These are phyloP conservation scores for Acrocyrtus sp. DNA, from an alignment of 2,888 invertebrate species.

Conservation along the genomic window DNA sequence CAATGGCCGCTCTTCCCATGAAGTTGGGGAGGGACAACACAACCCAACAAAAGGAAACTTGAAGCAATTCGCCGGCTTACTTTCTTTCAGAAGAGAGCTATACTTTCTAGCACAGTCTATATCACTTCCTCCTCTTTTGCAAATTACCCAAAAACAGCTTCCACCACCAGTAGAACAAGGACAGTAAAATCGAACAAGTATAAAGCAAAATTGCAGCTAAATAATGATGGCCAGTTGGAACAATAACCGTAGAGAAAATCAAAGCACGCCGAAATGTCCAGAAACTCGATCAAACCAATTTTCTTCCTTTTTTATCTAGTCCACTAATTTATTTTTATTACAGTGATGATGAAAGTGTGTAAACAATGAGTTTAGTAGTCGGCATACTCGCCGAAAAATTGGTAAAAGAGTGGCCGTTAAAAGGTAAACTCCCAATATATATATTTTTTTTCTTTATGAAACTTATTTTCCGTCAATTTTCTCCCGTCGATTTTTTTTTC, in stretches of 20 bases:
- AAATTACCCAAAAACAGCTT: neutral
- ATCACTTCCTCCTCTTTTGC: neutral
- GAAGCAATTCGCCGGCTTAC: constrained; percentile 19
- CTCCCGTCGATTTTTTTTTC: too few species aligned
- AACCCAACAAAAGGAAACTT: constrained; percentile 14
- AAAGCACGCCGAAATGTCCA: neutral
- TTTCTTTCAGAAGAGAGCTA: neutral
- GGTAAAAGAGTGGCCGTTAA: too few species aligned
- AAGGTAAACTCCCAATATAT: too few species aligned
- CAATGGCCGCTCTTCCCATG: too few species aligned
- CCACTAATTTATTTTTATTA: too few species aligned
- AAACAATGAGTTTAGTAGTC: too few species aligned
- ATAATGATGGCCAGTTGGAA: neutral
- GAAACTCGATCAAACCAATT: constrained; percentile 37
- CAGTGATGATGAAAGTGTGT: too few species aligned
- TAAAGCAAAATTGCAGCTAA: neutral
- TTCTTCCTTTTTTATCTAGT: constrained; percentile 10
- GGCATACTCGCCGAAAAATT: too few species aligned
- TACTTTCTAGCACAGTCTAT: neutral
- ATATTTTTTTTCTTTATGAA: too few species aligned
- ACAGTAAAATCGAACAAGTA: neutral
- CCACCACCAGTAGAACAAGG: constrained; percentile 2
- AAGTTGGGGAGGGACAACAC: too few species aligned
- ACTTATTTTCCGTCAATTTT: too few species aligned
- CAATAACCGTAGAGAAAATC: neutral